Conservation (phyloP, 2,797 vertebrate species). For the Neomorphus geoffroyi region DNA sequence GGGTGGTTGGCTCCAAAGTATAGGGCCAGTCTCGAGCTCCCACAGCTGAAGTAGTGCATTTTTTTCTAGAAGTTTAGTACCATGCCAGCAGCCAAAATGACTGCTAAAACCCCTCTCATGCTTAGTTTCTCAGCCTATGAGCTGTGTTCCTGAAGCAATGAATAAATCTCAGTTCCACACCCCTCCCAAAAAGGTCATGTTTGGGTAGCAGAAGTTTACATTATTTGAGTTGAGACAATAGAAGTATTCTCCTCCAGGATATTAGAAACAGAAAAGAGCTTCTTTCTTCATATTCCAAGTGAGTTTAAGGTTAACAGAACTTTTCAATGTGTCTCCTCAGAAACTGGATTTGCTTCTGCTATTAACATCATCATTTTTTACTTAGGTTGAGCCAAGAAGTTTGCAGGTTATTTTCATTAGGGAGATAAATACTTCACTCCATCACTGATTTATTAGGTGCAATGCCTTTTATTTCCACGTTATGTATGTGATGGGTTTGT, state of each 20-base stretch:
- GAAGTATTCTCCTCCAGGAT: neutral
- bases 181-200: neutral
- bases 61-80: neutral
- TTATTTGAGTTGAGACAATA: neutral
- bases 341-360: constrained; percentile 6
- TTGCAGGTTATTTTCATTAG: constrained; percentile 7
- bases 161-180: neutral
- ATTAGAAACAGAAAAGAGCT: neutral
- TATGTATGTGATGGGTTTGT: neutral
- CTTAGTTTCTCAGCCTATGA: neutral
- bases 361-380: neutral
- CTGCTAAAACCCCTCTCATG: neutral
- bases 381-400: neutral
- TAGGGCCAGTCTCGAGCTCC: neutral
- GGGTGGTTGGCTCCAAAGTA: neutral
- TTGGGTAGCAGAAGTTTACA: neutral
- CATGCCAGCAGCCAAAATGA: neutral
- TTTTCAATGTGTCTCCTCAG: neutral
- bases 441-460: neutral
- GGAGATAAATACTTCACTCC: no score
- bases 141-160: neutral
- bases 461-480: constrained; percentile 10
- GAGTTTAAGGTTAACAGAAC: constrained; percentile 9
- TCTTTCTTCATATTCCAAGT: neutral
- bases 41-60: neutral